Evolutionary conservation across 2,797 vertebrate genomes (phyloP), one percentile per base, ranked within the genome.

Genomic region (Sebastolobus altivelis): DNA sequence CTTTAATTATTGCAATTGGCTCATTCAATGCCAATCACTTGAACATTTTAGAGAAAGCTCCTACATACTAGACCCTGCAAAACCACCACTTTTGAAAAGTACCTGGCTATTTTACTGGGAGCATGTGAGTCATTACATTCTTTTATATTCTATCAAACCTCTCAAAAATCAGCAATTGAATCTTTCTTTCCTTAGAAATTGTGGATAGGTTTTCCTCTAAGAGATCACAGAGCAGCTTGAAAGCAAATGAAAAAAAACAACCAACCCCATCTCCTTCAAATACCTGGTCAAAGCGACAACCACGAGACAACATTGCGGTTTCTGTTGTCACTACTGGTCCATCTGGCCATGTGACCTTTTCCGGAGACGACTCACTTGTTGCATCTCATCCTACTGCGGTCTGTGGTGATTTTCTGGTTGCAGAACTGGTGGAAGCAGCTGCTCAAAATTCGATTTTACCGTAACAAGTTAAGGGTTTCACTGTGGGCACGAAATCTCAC

Each of bases 281-380:
- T 68, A 18, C 1, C 20, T 20, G 2, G 14, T 25, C 54, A 63
- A 76, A 54, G n/a, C 65, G 61, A 67, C 73, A 67, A 52, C 54
- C 60, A 61, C 12, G 9, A 43, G 31, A 83, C 31, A 55, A 27
- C n/a, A 33, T 13, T 62, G n/a, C 1, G 0, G 65, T 54, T 62
- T 72, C 20, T 66, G 58, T 72, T 83, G 71, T 85, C 72, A 33
- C 62, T 11, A 76, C 59, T 22, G 56, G 40, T 72, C 68, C 49
- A 75, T 78, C 38, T 40, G 62, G 31, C 25, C 52, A 16, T 16
- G 43, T 65, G 65, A 70, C 63, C 63, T 72, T 72, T 81, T 58
- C 63, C 10, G 52, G 0, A 54, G 43, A 20, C 27, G 40, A 66
- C 8, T 68, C 31, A 79, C 58, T 72, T 80, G 72, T 84, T 71